A percentile compares a stretch with the other conserved stretches of the same genome.
These are phyloP conservation scores for Cyaniris semiargus DNA, from an alignment of 2,888 invertebrate genomes.

Conservation along the genomic window DNA sequence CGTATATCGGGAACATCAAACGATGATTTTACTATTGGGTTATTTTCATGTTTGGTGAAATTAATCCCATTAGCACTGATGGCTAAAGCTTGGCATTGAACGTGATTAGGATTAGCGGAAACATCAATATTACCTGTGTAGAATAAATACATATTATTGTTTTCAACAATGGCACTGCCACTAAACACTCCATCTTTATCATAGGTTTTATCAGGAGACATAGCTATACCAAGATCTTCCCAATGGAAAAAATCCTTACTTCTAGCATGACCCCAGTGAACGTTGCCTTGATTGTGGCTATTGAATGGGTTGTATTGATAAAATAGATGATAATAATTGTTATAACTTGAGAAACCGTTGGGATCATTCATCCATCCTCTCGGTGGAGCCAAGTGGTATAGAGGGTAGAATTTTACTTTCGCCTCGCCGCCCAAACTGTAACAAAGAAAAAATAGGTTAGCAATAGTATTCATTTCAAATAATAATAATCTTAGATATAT, in stretches of 20 bases:
- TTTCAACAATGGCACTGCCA: slow-evolving; percentile 51
- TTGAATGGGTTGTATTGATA: slow-evolving; percentile 66
- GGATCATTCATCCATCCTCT: slow-evolving; percentile 79
- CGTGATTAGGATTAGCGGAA: slow-evolving; percentile 40
- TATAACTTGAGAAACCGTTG: slow-evolving; percentile 68
- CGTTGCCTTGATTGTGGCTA: slow-evolving; percentile 42
- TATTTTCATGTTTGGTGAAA: slow-evolving; percentile 43
- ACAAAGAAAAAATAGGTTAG: slow-evolving; percentile 20
- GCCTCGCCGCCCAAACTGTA: background rate
- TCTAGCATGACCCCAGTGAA: slow-evolving; percentile 60
- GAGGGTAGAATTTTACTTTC: slow-evolving; percentile 49
- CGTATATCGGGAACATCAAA: slow-evolving; percentile 47
- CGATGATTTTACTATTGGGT: slow-evolving; percentile 43
- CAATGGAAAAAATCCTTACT: slow-evolving; percentile 55
- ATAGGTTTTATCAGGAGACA: slow-evolving; percentile 49
- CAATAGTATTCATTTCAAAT: too few relatives aligned
- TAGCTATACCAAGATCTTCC: slow-evolving; percentile 53
- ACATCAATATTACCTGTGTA: slow-evolving; percentile 47
- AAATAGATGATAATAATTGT: slow-evolving; percentile 68
- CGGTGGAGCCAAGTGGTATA: slow-evolving; percentile 59
- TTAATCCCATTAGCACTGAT: slow-evolving; percentile 45
- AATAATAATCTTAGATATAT: too few relatives aligned
- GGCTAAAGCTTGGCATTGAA: slow-evolving; percentile 43
- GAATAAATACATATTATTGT: slow-evolving; percentile 45
- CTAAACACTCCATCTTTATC: slow-evolving; percentile 50